Conservation (phyloP, 2,797 vertebrate species). For the Pseudomugil gertrudae region DNA sequence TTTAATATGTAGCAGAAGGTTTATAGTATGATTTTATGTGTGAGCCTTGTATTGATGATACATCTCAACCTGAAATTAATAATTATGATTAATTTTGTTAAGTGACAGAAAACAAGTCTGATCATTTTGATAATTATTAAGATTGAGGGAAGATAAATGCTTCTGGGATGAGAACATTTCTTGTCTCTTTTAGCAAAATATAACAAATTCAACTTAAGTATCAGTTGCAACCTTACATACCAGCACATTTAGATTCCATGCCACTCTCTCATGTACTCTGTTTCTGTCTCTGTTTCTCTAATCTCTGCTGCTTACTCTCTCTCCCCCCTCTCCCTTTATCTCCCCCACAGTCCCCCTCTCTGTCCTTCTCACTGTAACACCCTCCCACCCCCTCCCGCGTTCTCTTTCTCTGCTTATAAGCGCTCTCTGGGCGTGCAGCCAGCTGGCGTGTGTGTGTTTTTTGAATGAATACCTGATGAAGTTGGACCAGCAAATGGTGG, state of each 20-base stretch:
- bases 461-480: conserved; percentile 95
- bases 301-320: conserved; percentile 49
- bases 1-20: not conserved
- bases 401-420: conserved; percentile 72
- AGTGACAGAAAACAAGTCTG: not conserved
- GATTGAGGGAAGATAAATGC: not conserved
- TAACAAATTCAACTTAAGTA: not conserved
- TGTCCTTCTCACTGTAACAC: conserved; percentile 71
- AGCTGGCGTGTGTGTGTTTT: conserved; percentile 81
- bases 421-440: conserved; percentile 80
- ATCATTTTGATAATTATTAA: no score
- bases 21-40: not conserved
- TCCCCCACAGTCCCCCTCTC: conserved; percentile 58
- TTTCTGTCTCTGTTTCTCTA: conserved; percentile 36
- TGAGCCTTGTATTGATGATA: not conserved
- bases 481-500: conserved; percentile 81
- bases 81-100: not conserved
- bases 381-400: conserved; percentile 47
- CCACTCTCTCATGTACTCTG: conserved; percentile 48
- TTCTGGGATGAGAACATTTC: not conserved
- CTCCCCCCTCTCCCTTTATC: conserved; percentile 43
- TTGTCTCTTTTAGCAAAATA: not conserved
- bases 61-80: not conserved
- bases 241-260: conserved; percentile 29
- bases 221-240: not conserved